Evolutionary conservation across 2,888 invertebrate species (phyloP), one percentile per base, ranked within the genome.

Genomic region (Caenorhabditis sulstoni): DNA sequence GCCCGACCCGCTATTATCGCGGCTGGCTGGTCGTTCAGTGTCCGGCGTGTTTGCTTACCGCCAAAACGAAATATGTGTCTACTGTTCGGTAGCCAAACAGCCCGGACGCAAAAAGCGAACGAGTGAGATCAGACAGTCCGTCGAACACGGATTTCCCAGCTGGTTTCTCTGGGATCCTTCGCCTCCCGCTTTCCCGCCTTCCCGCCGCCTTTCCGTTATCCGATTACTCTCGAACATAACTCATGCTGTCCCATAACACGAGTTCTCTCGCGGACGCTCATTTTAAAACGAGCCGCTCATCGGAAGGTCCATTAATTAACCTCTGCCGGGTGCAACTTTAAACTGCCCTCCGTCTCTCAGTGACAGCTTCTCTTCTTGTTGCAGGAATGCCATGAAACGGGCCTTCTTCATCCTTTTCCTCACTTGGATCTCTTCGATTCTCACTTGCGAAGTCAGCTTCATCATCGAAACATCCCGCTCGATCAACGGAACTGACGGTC

Each of bases 21-120:
- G 11, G 20, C 16, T 22, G 47, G 50, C 62, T 61, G 71, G 71
- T 71, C 71, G 64, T 64, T 71, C 55, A 70, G 61, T 45, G 61
- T 58, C 59, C 68, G 39, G 44, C 68, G 45, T 71, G 71, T 71
- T 71, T 71, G 71, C 71, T 71, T 71, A 71, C 71, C 71, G 71
- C 71, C 71, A 64, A 71, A 71, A 71, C 71, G 71, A 29, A 29
- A 71, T 71, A 47, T 59, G 55, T 61, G 68, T 68, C 49, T 71
- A 70, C 61, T 71, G 71, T 71, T 64, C 57, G 71, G 71, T 71
- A 71, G 55, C 49, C 57, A 57, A 52, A 49, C 44, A 57, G 57
- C 29, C 52, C 23, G 29, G n/a, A 47, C 8, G 35, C 35, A 57
- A 57, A 57, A 57, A 44, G 18, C 44, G 57, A 57, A 57, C 57